Evolutionary conservation across 2,888 invertebrate species (phyloP), one percentile per base, ranked within the genome.

Genomic region (Drosophila ezoana): DNA sequence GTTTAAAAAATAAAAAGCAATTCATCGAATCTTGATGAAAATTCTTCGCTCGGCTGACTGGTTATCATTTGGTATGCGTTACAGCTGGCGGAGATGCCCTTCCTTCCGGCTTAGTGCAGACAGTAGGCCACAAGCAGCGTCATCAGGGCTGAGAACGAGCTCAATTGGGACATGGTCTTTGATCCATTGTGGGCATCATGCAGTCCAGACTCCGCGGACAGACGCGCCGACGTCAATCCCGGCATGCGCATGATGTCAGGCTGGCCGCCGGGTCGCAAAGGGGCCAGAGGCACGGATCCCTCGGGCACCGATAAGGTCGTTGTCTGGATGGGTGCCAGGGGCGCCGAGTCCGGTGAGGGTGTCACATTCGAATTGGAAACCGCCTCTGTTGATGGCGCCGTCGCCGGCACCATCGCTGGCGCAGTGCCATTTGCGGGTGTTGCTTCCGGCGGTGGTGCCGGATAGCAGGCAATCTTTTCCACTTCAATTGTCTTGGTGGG

Each of bases 391-490:
- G 59, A 20, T 3, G 65, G n/a, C 0, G 51, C 62, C 2, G 54
- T 18, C 1, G 59, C 38, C 1, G 38, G 35, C 0, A 53, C 48
- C 0, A 51, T 43, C 8, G 71, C 54, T 13, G 61, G 37, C 9
- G 52, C 51, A 8, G 80, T 68, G 28, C 48, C 77, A 40, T 65
- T 78, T 10, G 41, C 49, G 4, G 60, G 23, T 3, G 76, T 54
- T 18, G 52, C 20, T 47, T 90, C 89, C 61, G 89, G 76, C 3
- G 90, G 87, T 14, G 91, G 90, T 6, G 90, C 91, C 28, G 91
- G 90, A 74, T 91, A 92, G 74, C 92, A 92, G 16, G 89, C 91
- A 40, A 91, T 72, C 69, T 91, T 87, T 44, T 92, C 89, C 3
- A 91, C 90, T 63, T 90, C 89, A 40, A 89, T 91, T 0, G 91